Base-by-base conservation (phyloP, 1,140 invertebrate species). In the Metopolophium dirhodum region DNA sequence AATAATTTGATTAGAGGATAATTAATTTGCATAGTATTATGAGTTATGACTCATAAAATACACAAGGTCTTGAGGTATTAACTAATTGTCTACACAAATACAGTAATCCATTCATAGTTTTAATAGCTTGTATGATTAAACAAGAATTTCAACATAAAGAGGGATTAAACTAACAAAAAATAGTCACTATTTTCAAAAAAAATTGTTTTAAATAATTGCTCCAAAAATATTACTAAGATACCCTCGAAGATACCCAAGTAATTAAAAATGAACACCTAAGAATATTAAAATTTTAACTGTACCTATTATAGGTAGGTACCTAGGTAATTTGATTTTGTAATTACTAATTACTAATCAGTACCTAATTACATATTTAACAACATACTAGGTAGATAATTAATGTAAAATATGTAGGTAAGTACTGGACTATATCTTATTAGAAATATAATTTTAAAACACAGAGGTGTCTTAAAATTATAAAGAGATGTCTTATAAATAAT, bases 11-110 rank as follows among this genome's bases (percentile, higher is more conserved):
- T 77, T n/a, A 77, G 61, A 18, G 14, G 61, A 77, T 18, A 77
- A 77, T 77, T 77, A 77, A 77, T 77, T 77, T 77, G 61, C 30
- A 14, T 77, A 68, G 61, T 77, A n/a, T 77, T 68, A 68, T 68
- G 54, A 26, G 7, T 57, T 57, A 57, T 57, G 30, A 77, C 61
- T 77, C 61, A 77, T 77, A 77, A 77, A 77, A n/a, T 68, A 77
- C 30, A 77, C 61, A 77, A 77, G 61, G 61, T 77, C 61, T 77
- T n/a, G 61, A n/a, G 4, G 4, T 77, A n/a, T 20, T 77, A n/a
- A 77, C 61, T 77, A 77, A 77, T 77, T 77, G 61, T 77, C 61
- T n/a, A n/a, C 26, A 61, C 23, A n/a, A 14, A n/a, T 7, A n/a
- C n/a, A n/a, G 6, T 77, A n/a, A 35, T 35, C n/a, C 61, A 77